Base-by-base conservation (phyloP, 2,113 vertebrate genomes). In the Conger conger region DNA sequence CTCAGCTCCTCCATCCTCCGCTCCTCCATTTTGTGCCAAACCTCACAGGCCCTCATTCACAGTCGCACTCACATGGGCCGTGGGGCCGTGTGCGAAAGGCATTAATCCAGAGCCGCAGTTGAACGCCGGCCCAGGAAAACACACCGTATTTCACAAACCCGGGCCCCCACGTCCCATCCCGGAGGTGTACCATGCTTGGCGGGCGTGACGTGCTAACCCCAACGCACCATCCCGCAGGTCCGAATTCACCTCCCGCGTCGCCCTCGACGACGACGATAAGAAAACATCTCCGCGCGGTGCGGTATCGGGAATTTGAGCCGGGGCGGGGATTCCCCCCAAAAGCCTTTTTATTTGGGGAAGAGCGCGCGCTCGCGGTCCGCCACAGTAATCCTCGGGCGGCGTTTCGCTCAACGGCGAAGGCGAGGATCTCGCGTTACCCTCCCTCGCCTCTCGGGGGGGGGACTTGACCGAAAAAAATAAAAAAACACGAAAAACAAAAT, bases 41-140 rank as follows among this genome's bases (percentile, higher is more conserved):
- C 23, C 37, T n/a, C 79, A 50, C 6, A 13, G 63, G 82, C 9
- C 38, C 18, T 76, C 27, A 3, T 3, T 9, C 50, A 40, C 82
- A 15, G 30, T n/a, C 18, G 82, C 42, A 35, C 36, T 57, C 35
- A 76, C 87, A 89, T 86, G 86, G 88, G 87, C 88, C 80, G 85
- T 57, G 86, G 86, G 88, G 87, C 88, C 80, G 85, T 57, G 86
- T 83, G 81, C 88, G 88, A 90, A 78, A 87, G 85, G 79, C 84
- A 89, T 81, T 87, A 82, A 73, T 53, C 87, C 85, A 60, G 86
- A 88, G 45, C 4, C 0, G 27, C 15, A 5, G 50, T 83, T 89
- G 89, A 93, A 89, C 80, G 82, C 81, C 81, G 85, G 90, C 91
- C 91, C 89, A 79, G 84, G 83, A 87, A 91, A 93, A 93, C 92